Evolutionary conservation across 2,797 vertebrate genomes (phyloP).

Genomic region (Notamacropus eugenii): DNA sequence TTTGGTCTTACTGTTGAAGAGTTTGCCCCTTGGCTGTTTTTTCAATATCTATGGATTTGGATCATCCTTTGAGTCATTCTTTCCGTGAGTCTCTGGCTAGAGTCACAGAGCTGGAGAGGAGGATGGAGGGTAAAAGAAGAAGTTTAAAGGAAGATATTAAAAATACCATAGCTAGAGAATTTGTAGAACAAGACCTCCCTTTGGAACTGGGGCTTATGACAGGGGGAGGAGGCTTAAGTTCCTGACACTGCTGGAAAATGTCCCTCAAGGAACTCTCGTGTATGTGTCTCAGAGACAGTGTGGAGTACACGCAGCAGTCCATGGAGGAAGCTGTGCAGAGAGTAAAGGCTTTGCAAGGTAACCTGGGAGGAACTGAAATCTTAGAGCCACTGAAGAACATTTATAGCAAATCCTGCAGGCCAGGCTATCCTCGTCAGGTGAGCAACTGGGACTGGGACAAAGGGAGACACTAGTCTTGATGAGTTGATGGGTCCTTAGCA

Average conservation of each 20-base stretch:
- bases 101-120: neutral
- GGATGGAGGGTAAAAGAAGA: neutral
- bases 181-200: neutral
- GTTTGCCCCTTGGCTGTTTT: conserved; percentile 91
- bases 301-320: conserved; percentile 86
- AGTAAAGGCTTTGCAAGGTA: conserved; percentile 80
- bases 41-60: conserved; percentile 94
- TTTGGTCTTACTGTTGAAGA: conserved; percentile 92
- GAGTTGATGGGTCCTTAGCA: neutral
- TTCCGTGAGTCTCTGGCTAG: conserved; percentile 85
- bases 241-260: neutral
- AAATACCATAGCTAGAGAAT: too few relatives aligned
- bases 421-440: conserved; percentile 84
- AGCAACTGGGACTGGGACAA: neutral
- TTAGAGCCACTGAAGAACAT: conserved; percentile 82
- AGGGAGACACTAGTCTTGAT: neutral
- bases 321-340: conserved; percentile 85
- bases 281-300: conserved; percentile 82
- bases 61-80: conserved; percentile 86
- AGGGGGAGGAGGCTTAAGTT: neutral
- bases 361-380: conserved; percentile 86
- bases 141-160: neutral
- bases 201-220: neutral
- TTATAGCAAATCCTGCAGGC: conserved; percentile 76
- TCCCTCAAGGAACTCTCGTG: neutral